These are phyloP conservation scores for Cyclina sinensis DNA, from an alignment of 1,140 invertebrate genomes.

Conservation along the genomic window DNA sequence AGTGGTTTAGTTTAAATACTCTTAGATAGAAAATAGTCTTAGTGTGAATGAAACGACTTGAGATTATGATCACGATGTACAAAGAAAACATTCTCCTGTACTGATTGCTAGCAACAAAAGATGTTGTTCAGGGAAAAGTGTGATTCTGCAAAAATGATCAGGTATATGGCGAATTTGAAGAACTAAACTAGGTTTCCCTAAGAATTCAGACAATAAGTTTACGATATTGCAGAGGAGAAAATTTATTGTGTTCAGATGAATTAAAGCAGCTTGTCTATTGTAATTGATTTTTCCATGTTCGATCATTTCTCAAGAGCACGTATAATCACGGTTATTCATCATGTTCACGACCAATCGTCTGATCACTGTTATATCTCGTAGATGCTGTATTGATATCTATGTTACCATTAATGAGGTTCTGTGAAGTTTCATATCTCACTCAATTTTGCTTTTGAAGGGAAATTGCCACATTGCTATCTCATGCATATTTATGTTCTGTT, in stretches of 20 bases:
- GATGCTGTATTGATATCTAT: neutral
- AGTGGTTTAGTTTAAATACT: too few relatives aligned
- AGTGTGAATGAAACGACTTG: too few relatives aligned
- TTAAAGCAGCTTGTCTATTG: neutral
- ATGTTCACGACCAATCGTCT: neutral
- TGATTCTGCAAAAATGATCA: too few relatives aligned
- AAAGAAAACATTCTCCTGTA: too few relatives aligned
- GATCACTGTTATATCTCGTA: neutral
- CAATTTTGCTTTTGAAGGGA: neutral
- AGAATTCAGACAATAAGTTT: too few relatives aligned
- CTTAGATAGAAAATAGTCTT: too few relatives aligned
- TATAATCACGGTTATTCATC: conserved; percentile 9
- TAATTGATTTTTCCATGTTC: conserved; percentile 34
- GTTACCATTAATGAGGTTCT: conserved; percentile 1
- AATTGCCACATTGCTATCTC: neutral
- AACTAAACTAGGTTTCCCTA: too few relatives aligned
- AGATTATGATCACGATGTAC: too few relatives aligned
- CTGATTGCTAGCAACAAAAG: too few relatives aligned
- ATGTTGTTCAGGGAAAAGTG: too few relatives aligned
- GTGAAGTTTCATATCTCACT: neutral
- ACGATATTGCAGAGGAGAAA: too few relatives aligned
- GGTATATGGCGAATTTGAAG: too few relatives aligned
- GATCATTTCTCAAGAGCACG: neutral
- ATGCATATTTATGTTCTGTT: neutral
- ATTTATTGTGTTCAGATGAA: neutral